These are phyloP conservation scores for Campylomormyrus tamandua DNA, from an alignment of 2,113 vertebrate genomes.

Conservation along the genomic window DNA sequence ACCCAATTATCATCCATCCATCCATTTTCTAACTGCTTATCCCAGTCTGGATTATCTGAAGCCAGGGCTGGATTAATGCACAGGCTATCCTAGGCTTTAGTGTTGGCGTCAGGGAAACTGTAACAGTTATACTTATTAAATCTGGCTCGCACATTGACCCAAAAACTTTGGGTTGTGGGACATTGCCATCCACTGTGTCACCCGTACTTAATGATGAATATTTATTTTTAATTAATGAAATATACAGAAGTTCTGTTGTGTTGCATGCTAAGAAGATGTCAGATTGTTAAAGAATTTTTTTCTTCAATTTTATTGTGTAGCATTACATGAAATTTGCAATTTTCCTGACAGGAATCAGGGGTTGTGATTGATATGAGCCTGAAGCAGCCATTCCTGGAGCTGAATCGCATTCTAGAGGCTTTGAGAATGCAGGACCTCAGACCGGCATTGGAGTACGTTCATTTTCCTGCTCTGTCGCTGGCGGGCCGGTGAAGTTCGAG, in stretches of 20 bases:
- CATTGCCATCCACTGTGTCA: not conserved
- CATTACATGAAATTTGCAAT: not conserved
- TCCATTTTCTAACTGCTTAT: not conserved
- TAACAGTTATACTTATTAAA: not conserved
- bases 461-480: not conserved
- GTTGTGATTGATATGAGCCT: slow-evolving; percentile 79
- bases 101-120: not conserved
- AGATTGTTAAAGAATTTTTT: not conserved
- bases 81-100: not conserved
- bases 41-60: not conserved
- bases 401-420: slow-evolving; percentile 81
- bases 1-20: not conserved
- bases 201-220: not conserved
- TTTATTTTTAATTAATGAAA: not conserved
- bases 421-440: slow-evolving; percentile 75
- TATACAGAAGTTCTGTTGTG: not conserved
- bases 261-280: not conserved
- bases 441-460: slow-evolving; percentile 73
- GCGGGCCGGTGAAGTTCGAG: not conserved
- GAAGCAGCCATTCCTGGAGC: slow-evolving; percentile 81
- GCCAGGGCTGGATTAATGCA: not conserved
- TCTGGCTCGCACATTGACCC: not conserved
- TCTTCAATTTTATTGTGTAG: not conserved
- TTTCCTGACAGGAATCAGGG: slow-evolving; percentile 66
- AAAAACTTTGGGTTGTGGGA: not conserved